Percentiles rank a stretch among this genome's conserved stretches.
phyloP scores from a whole-genome alignment of 2,797 vertebrate genomes.

The Saxicola maurus region DNA sequence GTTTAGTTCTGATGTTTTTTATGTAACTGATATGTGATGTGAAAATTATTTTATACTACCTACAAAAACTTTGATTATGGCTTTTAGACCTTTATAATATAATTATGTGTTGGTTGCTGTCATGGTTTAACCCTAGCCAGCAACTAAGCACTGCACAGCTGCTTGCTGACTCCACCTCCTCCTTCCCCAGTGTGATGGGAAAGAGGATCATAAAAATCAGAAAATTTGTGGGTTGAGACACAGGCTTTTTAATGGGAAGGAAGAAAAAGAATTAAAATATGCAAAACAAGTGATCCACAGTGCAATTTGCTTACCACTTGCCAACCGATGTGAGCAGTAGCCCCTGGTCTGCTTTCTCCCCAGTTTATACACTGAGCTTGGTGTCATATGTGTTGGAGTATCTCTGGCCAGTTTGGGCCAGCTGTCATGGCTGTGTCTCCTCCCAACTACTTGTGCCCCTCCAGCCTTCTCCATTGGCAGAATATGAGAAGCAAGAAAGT shows the following conservation, averaged over 20 bases:
- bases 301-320: background rate
- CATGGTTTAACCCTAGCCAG: background rate
- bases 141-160: background rate
- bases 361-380: background rate
- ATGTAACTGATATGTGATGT: background rate
- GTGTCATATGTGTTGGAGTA: background rate
- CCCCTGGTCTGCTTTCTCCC: background rate
- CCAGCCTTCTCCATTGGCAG: background rate
- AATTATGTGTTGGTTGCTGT: background rate
- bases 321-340: background rate
- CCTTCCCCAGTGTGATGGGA: background rate
- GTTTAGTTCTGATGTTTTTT: background rate
- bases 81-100: background rate
- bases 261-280: background rate
- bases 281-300: background rate
- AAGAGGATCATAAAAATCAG: background rate
- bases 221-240: background rate
- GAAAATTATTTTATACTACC: background rate
- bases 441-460: background rate
- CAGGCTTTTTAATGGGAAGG: background rate
- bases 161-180: background rate
- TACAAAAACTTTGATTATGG: background rate
- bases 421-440: background rate
- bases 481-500: background rate
- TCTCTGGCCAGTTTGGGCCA: background rate